phyloP scores from a whole-genome alignment of 2,113 vertebrate species.

The cattle (Bos taurus) region DNA sequence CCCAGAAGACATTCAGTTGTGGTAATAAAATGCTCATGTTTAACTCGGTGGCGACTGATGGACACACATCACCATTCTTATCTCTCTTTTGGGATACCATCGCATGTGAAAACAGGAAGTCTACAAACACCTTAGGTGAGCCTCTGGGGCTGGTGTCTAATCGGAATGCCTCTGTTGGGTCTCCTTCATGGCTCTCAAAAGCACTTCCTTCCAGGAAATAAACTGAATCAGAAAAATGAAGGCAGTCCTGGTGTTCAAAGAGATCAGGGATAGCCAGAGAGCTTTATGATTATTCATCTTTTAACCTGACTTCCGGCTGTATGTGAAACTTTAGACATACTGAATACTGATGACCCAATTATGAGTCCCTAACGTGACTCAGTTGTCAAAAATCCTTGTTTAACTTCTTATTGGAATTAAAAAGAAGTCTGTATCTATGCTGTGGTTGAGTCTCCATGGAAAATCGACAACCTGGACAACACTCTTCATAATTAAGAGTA shows the following conservation, averaged over 20 bases:
- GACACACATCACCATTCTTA: neutral
- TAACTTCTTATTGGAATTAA: neutral
- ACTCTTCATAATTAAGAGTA: neutral
- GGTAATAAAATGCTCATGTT: neutral
- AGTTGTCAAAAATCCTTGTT: neutral
- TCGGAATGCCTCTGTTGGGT: neutral
- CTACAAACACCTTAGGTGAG: neutral
- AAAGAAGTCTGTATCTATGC: neutral
- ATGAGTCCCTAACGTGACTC: neutral
- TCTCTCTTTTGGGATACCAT: neutral
- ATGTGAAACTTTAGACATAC: neutral
- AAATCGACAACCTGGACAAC: neutral
- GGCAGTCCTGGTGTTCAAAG: neutral
- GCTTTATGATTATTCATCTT: neutral
- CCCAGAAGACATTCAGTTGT: neutral
- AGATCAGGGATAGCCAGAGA: neutral
- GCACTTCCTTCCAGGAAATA: neutral
- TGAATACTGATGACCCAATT: neutral
- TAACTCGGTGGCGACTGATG: neutral
- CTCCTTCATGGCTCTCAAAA: neutral
- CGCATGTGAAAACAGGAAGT: neutral
- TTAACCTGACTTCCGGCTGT: neutral
- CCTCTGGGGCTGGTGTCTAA: neutral
- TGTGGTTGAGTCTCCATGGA: neutral
- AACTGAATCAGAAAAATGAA: neutral